Evolutionary conservation across 1,140 invertebrate species (phyloP), one percentile per base, ranked within the genome.

Genomic region (Aporrectodea caliginosa): DNA sequence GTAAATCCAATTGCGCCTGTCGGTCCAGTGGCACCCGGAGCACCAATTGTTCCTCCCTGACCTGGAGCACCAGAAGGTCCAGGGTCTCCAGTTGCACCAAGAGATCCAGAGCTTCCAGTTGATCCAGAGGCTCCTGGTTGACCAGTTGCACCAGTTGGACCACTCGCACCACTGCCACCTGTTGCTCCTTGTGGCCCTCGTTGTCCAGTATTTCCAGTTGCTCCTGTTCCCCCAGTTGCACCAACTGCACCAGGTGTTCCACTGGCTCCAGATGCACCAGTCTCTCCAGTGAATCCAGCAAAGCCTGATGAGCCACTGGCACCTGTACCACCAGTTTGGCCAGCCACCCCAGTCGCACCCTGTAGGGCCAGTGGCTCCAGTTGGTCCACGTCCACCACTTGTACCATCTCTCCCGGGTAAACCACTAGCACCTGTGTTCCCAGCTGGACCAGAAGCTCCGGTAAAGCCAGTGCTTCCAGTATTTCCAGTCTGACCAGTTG

Each of bases 131-230:
- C 16, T 29, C 75, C 75, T 35, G 29, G 34, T 31, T 76, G 33
- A 35, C 75, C 75, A 58, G 75, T 76, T 43, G 75, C 35, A 2
- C 75, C 75, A n/a, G 75, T 35, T 43, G 31, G 33, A 76, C 75
- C 75, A 34, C 14, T 58, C 34, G 29, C 1, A 16, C 75, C 75
- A 2, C 32, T 43, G 22, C 27, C 34, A n/a, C 75, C 75, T 12
- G 75, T 76, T 32, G 27, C 33, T 78, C 77, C 77, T 35, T 78
- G 69, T 33, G 31, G 32, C 1, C 77, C 77, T 35, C 30, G 69
- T 27, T 29, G 22, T 31, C 77, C 77, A 33, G 33, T 1, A 30
- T 32, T 0, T 35, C 77, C 77, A 34, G 22, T 71, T 1, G 30
- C 29, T 34, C 77, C 77, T n/a, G 34, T n/a, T 22, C 33, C 22